phyloP scores from a whole-genome alignment of 2,888 invertebrate genomes.

The Drosophila putrida region DNA sequence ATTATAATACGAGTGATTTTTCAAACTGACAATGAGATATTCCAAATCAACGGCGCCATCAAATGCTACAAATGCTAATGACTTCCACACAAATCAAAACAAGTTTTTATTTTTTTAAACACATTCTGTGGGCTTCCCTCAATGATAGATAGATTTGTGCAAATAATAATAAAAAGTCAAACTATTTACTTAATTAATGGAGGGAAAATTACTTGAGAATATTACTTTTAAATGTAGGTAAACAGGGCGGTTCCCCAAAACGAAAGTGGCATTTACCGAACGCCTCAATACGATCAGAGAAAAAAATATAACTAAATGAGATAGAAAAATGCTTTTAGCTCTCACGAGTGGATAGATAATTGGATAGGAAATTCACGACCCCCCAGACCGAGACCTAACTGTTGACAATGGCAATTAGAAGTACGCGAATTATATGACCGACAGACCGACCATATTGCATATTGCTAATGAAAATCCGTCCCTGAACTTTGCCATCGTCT shows the following conservation, averaged over 20 bases:
- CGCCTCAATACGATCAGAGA: slow-evolving; percentile 4
- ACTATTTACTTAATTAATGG: slow-evolving; percentile 67
- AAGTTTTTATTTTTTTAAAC: slow-evolving; percentile 36
- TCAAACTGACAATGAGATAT: slow-evolving; percentile 28
- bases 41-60: slow-evolving; percentile 42
- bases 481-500: slow-evolving; percentile 50
- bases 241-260: slow-evolving; percentile 45
- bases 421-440: slow-evolving; percentile 40
- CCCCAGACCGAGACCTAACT: slow-evolving; percentile 28
- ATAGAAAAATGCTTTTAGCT: slow-evolving; percentile 39
- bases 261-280: slow-evolving; percentile 44
- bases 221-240: slow-evolving; percentile 43
- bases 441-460: no score
- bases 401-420: slow-evolving; percentile 73
- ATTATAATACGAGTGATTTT: slow-evolving; percentile 12
- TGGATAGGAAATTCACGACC: slow-evolving; percentile 22
- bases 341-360: slow-evolving; percentile 35
- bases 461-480: slow-evolving; percentile 20
- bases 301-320: slow-evolving; percentile 19
- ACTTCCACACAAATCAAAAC: slow-evolving; percentile 57
- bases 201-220: slow-evolving; percentile 57
- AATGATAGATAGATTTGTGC: slow-evolving; percentile 30
- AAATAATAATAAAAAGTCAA: slow-evolving; percentile 36
- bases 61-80: slow-evolving; percentile 68
- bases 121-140: slow-evolving; percentile 62